These are phyloP conservation scores for Guaruba guarouba DNA, from an alignment of 2,113 vertebrate genomes.

Conservation along the genomic window DNA sequence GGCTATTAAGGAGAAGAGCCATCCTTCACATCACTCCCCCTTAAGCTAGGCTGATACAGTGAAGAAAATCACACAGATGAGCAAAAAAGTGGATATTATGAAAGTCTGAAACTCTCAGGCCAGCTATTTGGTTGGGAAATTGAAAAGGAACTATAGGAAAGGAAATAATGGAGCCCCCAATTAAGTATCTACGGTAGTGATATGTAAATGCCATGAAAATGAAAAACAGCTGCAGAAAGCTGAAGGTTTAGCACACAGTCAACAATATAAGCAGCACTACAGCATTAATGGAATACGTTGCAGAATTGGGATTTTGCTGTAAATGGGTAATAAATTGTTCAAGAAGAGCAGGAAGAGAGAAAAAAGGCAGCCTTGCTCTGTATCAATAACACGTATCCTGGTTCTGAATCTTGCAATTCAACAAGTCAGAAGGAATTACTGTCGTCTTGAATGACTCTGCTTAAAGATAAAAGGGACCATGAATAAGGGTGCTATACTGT, in stretches of 20 bases:
- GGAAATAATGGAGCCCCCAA: background rate
- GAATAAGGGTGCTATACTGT: background rate
- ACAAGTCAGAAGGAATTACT: slow-evolving; percentile 10
- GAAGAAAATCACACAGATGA: background rate
- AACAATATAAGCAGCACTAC: background rate
- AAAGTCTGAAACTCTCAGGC: background rate
- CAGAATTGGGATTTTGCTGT: background rate
- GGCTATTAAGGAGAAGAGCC: background rate
- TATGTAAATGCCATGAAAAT: slow-evolving; percentile 7
- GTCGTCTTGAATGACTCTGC: background rate
- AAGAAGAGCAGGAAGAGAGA: background rate
- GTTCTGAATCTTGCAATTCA: background rate
- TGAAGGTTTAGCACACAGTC: background rate
- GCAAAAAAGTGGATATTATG: background rate
- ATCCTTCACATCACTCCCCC: background rate
- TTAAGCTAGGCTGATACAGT: background rate
- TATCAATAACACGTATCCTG: background rate
- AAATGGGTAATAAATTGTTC: slow-evolving; percentile 8
- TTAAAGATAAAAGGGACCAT: background rate
- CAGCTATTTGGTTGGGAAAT: background rate
- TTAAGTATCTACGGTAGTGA: background rate
- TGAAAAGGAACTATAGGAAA: background rate
- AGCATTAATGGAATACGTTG: background rate
- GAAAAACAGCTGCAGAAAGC: background rate
- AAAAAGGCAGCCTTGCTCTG: background rate